A percentile compares a stretch with the other conserved stretches of the same genome.
Conservation (phyloP, 2,113 vertebrate species). For the Emydura subglobosa region DNA sequence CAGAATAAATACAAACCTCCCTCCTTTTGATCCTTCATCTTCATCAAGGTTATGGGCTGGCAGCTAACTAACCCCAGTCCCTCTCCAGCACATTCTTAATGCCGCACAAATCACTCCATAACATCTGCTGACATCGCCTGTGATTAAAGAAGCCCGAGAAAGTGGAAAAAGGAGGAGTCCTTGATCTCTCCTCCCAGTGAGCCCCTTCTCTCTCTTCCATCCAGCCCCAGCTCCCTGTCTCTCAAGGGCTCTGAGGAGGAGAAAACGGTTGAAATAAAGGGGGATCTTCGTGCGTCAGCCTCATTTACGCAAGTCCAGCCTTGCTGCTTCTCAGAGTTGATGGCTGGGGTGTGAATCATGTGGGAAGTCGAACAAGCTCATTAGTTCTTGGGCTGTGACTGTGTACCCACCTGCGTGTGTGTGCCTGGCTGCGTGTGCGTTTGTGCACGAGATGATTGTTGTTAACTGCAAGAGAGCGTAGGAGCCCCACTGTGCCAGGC, state of each 20-base stretch:
- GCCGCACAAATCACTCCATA: conserved; percentile 25
- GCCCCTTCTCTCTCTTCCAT: background rate
- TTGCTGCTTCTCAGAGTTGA: conserved; percentile 27
- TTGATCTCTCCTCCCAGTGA: background rate
- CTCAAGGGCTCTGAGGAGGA: conserved; percentile 14
- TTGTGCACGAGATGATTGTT: background rate
- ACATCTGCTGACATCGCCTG: background rate
- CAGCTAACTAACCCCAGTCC: conserved; percentile 27
- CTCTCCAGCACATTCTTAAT: background rate
- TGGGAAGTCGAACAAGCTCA: background rate
- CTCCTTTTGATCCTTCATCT: conserved; percentile 42
- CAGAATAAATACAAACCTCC: conserved; percentile 17
- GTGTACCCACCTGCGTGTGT: background rate
- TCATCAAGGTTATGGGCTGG: conserved; percentile 47
- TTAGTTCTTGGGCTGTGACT: background rate
- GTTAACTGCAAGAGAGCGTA: background rate
- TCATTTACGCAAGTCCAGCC: background rate
- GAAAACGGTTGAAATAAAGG: background rate
- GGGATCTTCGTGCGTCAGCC: background rate
- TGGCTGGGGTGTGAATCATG: conserved; percentile 11
- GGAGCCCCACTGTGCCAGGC: background rate
- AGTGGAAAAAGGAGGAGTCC: background rate
- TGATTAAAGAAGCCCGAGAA: background rate
- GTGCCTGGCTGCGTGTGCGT: background rate
- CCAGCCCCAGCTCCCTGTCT: background rate